Percentiles rank a stretch among this genome's conserved stretches.
These are phyloP conservation scores for Melanaphis sacchari DNA, from an alignment of 1,140 invertebrate genomes.

Conservation along the genomic window DNA sequence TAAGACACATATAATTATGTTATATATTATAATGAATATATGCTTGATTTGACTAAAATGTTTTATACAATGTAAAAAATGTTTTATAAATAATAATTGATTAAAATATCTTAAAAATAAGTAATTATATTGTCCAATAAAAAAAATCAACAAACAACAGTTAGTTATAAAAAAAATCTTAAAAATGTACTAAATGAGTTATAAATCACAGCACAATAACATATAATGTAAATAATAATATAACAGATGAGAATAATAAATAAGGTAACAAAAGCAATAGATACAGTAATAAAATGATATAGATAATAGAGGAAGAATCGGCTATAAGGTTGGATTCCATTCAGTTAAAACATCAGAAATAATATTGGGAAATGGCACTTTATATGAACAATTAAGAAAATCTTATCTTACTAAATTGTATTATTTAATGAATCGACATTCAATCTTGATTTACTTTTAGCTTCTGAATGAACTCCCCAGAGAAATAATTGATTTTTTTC, in stretches of 20 bases:
- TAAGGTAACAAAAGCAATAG: conserved; percentile 53
- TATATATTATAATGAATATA: background rate
- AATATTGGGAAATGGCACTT: conserved; percentile 42
- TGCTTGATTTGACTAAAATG: background rate
- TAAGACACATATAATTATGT: background rate
- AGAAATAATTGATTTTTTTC: conserved; percentile 52
- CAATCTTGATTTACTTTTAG: background rate
- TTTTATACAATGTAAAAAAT: conserved; percentile 13
- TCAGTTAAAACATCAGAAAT: background rate
- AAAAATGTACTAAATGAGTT: conserved; percentile 38
- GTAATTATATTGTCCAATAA: conserved; percentile 20
- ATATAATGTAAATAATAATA: conserved; percentile 36
- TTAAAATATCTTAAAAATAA: background rate
- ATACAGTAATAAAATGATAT: conserved; percentile 24
- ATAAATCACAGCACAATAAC: conserved; percentile 54
- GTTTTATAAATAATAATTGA: background rate
- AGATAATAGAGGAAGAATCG: background rate
- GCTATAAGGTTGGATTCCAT: background rate
- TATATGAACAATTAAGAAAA: background rate
- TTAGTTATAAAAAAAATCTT: conserved; percentile 28
- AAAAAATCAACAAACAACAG: conserved; percentile 26
- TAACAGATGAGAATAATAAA: conserved; percentile 21
- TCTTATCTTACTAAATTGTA: background rate
- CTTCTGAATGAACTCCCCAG: conserved; percentile 47
- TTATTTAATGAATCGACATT: conserved; percentile 25